A percentile compares a stretch with the other conserved stretches of the same genome.
phyloP scores from a whole-genome alignment of 2,113 vertebrate genomes.

The Phyllostomus discolor region DNA sequence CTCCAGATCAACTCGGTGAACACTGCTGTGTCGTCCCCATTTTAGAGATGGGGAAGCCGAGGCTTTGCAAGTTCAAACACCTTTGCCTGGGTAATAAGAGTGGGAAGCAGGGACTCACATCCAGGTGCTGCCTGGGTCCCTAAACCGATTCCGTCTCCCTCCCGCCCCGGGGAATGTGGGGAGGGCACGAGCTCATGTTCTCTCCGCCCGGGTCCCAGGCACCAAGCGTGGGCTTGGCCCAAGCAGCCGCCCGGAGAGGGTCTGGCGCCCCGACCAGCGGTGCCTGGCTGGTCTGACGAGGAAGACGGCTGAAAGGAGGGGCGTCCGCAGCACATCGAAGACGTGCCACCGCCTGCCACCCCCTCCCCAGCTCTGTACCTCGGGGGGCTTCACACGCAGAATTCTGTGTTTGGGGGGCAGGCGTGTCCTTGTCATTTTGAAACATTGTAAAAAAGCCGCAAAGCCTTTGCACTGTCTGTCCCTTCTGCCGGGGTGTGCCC shows the following conservation, averaged over 20 bases:
- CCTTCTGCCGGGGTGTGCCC: background rate
- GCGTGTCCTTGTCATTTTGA: background rate
- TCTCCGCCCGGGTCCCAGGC: background rate
- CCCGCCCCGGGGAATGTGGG: accelerated
- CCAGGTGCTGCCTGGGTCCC: background rate
- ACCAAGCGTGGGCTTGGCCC: background rate
- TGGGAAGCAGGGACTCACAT: background rate
- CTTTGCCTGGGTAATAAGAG: background rate
- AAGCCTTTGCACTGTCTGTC: background rate
- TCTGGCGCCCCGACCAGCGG: accelerated
- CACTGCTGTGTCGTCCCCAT: background rate
- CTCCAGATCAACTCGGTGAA: accelerated
- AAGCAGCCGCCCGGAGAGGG: background rate
- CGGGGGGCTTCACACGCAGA: background rate
- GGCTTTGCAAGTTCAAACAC: background rate
- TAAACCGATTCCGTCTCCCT: background rate
- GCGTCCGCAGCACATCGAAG: accelerated
- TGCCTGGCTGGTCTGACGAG: too few relatives aligned
- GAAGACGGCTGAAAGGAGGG: background rate
- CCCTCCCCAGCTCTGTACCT: background rate
- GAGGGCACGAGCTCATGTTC: background rate
- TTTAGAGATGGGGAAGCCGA: background rate
- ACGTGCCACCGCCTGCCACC: accelerated
- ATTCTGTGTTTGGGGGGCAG: background rate
- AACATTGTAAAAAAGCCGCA: background rate